Evolutionary conservation across 2,113 vertebrate species (phyloP).

Genomic region (Semnornis frantzii): DNA sequence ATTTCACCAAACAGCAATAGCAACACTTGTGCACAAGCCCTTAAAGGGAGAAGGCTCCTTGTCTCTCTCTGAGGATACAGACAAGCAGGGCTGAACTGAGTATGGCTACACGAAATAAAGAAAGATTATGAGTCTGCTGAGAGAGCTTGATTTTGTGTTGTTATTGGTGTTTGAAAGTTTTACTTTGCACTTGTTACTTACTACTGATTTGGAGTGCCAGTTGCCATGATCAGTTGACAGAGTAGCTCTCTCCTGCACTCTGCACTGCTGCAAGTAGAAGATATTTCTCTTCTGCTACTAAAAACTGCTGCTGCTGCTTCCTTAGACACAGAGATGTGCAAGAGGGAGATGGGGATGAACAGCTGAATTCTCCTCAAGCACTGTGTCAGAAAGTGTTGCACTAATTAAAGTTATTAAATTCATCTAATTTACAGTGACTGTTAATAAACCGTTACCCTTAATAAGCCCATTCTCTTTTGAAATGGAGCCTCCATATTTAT

Average conservation of each 20-base stretch:
- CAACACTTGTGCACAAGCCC: neutral
- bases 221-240: neutral
- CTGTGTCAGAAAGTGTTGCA: slow-evolving; percentile 20
- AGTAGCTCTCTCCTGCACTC: neutral
- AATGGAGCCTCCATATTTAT: slow-evolving; percentile 22
- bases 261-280: neutral
- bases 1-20: neutral
- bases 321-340: neutral
- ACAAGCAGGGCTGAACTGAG: neutral
- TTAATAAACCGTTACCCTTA: slow-evolving; percentile 57
- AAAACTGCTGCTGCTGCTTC: neutral
- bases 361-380: slow-evolving; percentile 20
- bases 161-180: neutral
- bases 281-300: neutral
- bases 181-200: neutral
- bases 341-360: neutral
- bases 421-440: slow-evolving; percentile 36
- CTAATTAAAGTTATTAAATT: slow-evolving; percentile 64
- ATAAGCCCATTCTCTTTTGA: slow-evolving; percentile 31
- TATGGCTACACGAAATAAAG: neutral
- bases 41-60: neutral
- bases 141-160: neutral
- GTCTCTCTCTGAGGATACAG: neutral
- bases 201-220: neutral
- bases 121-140: neutral